phyloP scores from a whole-genome alignment of 1,140 invertebrate species.

The Aphaenogaster rudis region DNA sequence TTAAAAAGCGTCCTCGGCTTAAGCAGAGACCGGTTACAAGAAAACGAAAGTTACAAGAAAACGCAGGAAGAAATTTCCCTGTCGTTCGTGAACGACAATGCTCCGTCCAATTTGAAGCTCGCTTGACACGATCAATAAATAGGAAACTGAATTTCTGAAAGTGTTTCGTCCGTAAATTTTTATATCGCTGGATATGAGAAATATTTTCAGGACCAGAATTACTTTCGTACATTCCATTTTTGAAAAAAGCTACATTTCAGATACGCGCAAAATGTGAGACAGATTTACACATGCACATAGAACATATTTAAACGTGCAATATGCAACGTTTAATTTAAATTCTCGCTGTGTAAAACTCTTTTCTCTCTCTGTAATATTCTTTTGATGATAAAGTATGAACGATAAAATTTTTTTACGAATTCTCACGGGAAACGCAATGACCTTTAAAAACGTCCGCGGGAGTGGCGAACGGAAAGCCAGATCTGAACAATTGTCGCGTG shows the following conservation, averaged over 20 bases:
- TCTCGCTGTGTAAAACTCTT: not conserved
- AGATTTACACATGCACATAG: not conserved
- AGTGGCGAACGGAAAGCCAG: slow-evolving; percentile 72
- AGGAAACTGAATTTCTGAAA: not conserved
- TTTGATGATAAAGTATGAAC: not conserved
- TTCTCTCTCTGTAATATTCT: not conserved
- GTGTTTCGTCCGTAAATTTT: not conserved
- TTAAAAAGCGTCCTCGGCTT: slow-evolving; percentile 58
- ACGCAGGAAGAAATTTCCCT: slow-evolving; percentile 69
- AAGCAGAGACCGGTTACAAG: slow-evolving; percentile 3
- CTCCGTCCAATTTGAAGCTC: slow-evolving; percentile 1
- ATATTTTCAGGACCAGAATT: not conserved
- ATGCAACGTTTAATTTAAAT: slow-evolving; percentile 2
- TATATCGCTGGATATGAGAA: not conserved
- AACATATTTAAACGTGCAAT: not conserved
- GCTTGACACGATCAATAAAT: slow-evolving; percentile 24
- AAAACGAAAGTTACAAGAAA: slow-evolving; percentile 25
- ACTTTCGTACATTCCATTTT: not conserved
- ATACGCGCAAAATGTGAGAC: not conserved
- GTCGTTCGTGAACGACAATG: slow-evolving; percentile 69
- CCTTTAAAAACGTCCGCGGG: not conserved
- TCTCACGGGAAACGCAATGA: not conserved
- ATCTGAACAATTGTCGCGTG: slow-evolving; percentile 69
- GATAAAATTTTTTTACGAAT: not conserved
- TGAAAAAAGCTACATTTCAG: not conserved